Base-by-base conservation (phyloP, 1,140 invertebrate genomes). In the Zaprionus ornatus region DNA sequence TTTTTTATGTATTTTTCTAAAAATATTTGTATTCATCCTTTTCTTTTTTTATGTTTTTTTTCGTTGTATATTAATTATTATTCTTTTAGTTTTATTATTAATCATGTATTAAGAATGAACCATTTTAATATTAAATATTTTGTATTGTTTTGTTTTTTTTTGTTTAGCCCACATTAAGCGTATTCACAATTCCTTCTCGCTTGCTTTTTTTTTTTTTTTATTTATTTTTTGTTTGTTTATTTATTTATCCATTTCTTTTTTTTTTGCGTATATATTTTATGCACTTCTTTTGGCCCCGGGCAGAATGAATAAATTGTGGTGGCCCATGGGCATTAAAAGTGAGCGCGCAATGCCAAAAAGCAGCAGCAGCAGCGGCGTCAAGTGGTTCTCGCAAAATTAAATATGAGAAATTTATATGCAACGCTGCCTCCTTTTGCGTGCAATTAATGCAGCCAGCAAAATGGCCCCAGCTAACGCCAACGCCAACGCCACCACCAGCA, bases 401-500 rank as follows among this genome's bases (percentile, higher is more conserved):
- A 87, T 87, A 88, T 80, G 84, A 88, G 84, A 88, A 87, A 87
- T 87, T 87, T 87, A 87, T 87, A 87, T 87, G 83, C 83, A 86
- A 83, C 77, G 80, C 52, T 83, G 84, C 77, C 73, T 83, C 35
- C 40, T 68, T 88, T 77, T 79, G 80, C 84, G 83, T 77, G 80
- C 82, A 87, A 88, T 86, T 86, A 86, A 86, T 87, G 82, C 76
- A 76, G 71, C 61, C 76, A 68, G 77, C 70, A 83, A 79, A 83
- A 83, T 71, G 80, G 57, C 65, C 48, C 40, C 63, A 60, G 17
- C 40, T n/a, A 45, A 45, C 40, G 40, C n/a, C 57, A 35, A 37
- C 29, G 29, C 29, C 29, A 32, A 56, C 19, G 29, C 9, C 2
- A 64, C 19, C 32, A 63, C 1, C 52, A 57, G 2, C 29, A 32